Evolutionary conservation across 2,888 invertebrate species (phyloP).

Genomic region (Apodemia hepburni): DNA sequence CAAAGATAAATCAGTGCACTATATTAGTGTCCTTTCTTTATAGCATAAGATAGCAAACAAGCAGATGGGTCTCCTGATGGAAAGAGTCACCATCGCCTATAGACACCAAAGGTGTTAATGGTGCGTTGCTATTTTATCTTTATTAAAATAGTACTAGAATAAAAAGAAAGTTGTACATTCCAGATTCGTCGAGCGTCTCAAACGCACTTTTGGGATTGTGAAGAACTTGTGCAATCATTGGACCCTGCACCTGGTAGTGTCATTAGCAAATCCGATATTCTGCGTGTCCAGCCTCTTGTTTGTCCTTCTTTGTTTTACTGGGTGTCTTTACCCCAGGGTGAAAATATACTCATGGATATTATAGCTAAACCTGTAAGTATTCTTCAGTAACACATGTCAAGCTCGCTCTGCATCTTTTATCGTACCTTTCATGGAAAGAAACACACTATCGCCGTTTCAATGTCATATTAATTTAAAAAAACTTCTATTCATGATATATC

Average conservation of each 20-base stretch:
- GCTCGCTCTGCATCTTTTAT: too few species aligned
- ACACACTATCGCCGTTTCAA: too few species aligned
- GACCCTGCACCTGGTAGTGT: constrained; percentile 51
- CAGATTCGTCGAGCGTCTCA: constrained; percentile 60
- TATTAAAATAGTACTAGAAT: not conserved
- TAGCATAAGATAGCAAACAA: too few species aligned
- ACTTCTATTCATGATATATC: too few species aligned
- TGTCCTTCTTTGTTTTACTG: constrained; percentile 71
- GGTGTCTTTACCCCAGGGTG: constrained; percentile 67
- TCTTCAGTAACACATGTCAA: not conserved
- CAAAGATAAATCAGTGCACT: too few species aligned
- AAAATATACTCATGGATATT: constrained; percentile 62
- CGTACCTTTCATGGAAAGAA: too few species aligned
- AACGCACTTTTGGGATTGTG: constrained; percentile 70
- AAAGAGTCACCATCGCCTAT: too few species aligned
- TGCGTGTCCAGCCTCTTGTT: constrained; percentile 50
- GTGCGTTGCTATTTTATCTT: too few species aligned
- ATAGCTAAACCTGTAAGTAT: constrained; percentile 68
- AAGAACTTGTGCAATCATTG: constrained; percentile 51
- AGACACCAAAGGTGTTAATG: too few species aligned
- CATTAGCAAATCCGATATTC: constrained; percentile 42
- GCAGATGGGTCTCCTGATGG: too few species aligned
- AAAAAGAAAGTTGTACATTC: not conserved
- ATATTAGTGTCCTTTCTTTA: too few species aligned
- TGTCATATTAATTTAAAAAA: too few species aligned